phyloP scores from a whole-genome alignment of 2,888 invertebrate genomes.

The Chironomus riparius region DNA sequence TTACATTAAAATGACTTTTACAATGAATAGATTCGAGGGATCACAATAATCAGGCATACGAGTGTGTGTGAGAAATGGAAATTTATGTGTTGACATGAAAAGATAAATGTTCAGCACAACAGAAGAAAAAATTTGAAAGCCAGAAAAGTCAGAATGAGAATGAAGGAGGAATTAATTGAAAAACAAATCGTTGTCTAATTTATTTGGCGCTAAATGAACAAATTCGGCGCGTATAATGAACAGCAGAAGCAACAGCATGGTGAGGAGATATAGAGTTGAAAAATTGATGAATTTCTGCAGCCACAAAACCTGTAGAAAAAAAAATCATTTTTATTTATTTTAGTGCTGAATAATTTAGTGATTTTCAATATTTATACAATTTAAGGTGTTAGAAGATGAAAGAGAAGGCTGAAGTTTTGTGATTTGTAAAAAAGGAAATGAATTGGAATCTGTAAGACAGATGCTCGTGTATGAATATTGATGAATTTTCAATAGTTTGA shows the following conservation, averaged over 20 bases:
- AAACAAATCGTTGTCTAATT: background rate
- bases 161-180: background rate
- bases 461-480: background rate
- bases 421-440: background rate
- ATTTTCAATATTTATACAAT: background rate
- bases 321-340: background rate
- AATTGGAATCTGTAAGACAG: background rate
- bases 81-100: background rate
- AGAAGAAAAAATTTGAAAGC: background rate
- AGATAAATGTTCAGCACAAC: background rate
- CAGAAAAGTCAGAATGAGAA: background rate
- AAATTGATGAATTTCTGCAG: constrained; percentile 1
- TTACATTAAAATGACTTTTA: no score
- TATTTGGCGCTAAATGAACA: background rate
- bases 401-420: background rate
- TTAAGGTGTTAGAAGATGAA: background rate
- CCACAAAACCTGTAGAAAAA: background rate
- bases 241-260: background rate
- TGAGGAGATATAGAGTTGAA: background rate
- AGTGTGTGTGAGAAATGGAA: background rate
- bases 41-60: background rate
- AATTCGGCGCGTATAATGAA: no score
- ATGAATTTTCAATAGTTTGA: no score
- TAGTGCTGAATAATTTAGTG: constrained; percentile 8
- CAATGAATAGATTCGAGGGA: no score